Percentiles rank a stretch among this genome's conserved stretches.
phyloP scores from a whole-genome alignment of 2,797 vertebrate species.

The Protonibea diacanthus region DNA sequence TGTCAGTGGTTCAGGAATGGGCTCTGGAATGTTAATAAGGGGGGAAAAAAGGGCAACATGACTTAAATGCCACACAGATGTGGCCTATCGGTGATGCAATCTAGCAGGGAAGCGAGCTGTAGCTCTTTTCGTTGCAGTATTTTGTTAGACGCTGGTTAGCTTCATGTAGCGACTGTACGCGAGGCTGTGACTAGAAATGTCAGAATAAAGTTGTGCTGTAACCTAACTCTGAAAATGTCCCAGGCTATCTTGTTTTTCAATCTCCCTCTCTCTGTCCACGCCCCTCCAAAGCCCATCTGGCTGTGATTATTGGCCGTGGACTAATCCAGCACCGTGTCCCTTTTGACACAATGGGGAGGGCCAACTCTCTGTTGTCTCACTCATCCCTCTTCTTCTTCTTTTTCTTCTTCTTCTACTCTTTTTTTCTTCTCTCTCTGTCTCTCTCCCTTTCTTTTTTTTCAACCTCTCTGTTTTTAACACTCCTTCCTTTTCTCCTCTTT shows the following conservation, averaged over 20 bases:
- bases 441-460: constrained; percentile 12
- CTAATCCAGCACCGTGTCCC: constrained; percentile 79
- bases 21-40: constrained; percentile 77
- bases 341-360: constrained; percentile 78
- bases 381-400: constrained; percentile 42
- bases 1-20: constrained; percentile 65
- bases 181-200: constrained; percentile 54
- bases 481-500: constrained; percentile 52
- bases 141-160: constrained; percentile 31
- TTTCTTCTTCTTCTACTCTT: not conserved
- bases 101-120: constrained; percentile 61
- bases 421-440: not conserved
- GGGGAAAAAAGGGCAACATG: constrained; percentile 49
- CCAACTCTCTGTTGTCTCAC: constrained; percentile 70
- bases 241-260: constrained; percentile 76
- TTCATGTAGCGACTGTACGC: constrained; percentile 32
- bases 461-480: constrained; percentile 42
- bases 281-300: constrained; percentile 83
- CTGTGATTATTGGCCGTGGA: constrained; percentile 82
- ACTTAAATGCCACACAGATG: constrained; percentile 79
- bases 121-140: constrained; percentile 16
- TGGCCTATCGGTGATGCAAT: constrained; percentile 67
- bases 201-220: constrained; percentile 69
- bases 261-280: constrained; percentile 64
- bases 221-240: constrained; percentile 65